phyloP scores from a whole-genome alignment of 2,888 invertebrate species.

The Anagyrus pseudococci region DNA sequence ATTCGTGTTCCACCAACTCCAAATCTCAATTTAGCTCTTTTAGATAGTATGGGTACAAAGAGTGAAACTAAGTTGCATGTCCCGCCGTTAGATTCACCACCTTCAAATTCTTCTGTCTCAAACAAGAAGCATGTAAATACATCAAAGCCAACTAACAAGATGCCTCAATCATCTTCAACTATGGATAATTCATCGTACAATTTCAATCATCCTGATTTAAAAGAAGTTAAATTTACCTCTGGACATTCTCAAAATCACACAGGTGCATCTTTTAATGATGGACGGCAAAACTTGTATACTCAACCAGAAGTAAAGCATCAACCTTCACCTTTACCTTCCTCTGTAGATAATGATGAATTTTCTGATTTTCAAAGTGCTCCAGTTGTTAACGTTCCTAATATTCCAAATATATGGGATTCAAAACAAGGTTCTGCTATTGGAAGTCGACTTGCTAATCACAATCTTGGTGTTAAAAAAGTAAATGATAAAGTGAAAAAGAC shows the following conservation, averaged over 20 bases:
- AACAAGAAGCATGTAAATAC: constrained; percentile 27
- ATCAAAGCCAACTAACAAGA: not conserved
- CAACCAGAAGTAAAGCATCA: constrained; percentile 38
- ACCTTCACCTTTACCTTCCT: constrained; percentile 29
- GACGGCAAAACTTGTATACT: constrained; percentile 11
- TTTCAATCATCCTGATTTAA: constrained; percentile 22
- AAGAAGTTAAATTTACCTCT: constrained; percentile 29
- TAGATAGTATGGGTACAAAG: constrained; percentile 25
- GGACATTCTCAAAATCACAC: constrained; percentile 14
- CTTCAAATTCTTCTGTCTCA: constrained; percentile 5
- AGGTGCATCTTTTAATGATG: constrained; percentile 16
- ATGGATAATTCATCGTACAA: constrained; percentile 6
- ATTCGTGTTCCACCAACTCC: constrained; percentile 58
- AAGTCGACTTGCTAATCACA: constrained; percentile 63
- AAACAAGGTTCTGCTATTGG: constrained; percentile 60
- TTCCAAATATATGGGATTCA: constrained; percentile 51
- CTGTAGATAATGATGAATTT: constrained; percentile 60
- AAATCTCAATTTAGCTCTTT: constrained; percentile 51
- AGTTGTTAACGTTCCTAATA: constrained; percentile 43
- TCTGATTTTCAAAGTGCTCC: constrained; percentile 64
- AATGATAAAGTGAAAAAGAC: constrained; percentile 52
- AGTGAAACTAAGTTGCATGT: constrained; percentile 26
- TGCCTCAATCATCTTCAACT: constrained; percentile 12
- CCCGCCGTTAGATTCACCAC: constrained; percentile 15
- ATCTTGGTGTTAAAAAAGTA: constrained; percentile 58